These are phyloP conservation scores for Tapirus indicus DNA, from an alignment of 2,797 vertebrate species.

Conservation along the genomic window DNA sequence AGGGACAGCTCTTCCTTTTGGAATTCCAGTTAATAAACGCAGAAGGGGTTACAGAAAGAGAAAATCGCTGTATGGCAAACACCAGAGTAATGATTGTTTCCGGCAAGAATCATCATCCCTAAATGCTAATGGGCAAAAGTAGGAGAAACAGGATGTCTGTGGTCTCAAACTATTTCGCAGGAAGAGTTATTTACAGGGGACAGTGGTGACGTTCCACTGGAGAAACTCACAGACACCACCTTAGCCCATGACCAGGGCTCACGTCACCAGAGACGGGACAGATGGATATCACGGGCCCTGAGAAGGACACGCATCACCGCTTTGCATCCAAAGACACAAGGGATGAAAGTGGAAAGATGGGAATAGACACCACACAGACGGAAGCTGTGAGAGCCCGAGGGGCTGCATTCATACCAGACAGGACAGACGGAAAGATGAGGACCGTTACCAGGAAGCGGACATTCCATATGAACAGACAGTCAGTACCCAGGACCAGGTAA, in stretches of 20 bases:
- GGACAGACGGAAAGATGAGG: background rate
- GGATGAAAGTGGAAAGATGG: background rate
- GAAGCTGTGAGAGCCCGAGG: background rate
- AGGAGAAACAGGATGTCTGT: background rate
- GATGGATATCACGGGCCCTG: background rate
- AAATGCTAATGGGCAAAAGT: background rate
- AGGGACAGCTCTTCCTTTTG: background rate
- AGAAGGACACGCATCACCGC: background rate
- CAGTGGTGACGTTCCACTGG: background rate
- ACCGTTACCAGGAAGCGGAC: background rate
- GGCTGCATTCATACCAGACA: background rate
- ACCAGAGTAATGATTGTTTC: background rate
- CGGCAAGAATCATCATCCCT: background rate
- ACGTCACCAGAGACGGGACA: background rate
- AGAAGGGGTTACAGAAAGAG: background rate
- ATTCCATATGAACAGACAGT: background rate
- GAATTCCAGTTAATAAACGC: background rate
- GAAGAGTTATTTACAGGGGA: background rate
- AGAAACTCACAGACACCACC: too few relatives aligned
- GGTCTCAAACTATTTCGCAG: background rate
- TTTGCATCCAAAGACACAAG: background rate
- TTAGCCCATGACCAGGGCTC: background rate
- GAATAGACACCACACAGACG: background rate
- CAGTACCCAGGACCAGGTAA: background rate
- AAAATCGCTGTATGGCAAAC: too few relatives aligned